Conservation (phyloP, 2,113 vertebrate species). For the Symphodus melops region DNA sequence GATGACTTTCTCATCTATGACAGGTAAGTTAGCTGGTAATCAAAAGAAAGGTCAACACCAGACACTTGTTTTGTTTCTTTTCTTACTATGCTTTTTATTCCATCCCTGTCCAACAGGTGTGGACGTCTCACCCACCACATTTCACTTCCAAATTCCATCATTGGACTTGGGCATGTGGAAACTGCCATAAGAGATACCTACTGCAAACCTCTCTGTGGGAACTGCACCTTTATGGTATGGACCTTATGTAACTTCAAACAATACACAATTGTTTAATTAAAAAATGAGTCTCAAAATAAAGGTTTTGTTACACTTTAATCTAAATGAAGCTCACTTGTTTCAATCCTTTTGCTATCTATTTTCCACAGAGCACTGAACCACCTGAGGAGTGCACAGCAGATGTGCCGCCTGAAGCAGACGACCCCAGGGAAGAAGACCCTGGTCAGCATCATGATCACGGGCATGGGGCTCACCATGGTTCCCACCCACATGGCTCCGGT, state of each 20-base stretch:
- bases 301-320: not conserved
- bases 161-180: conserved; percentile 87
- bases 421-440: conserved; percentile 41
- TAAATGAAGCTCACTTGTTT: not conserved
- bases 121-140: conserved; percentile 91
- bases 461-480: conserved; percentile 4
- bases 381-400: conserved; percentile 67
- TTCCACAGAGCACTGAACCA: conserved; percentile 55
- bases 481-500: not conserved
- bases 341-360: not conserved
- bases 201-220: conserved; percentile 88
- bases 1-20: conserved; percentile 96
- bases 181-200: conserved; percentile 88
- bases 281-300: not conserved
- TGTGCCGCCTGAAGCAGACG: conserved; percentile 46
- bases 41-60: not conserved
- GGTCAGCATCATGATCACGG: conserved; percentile 4
- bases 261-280: not conserved
- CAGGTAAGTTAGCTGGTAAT: conserved; percentile 81
- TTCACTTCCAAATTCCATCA: conserved; percentile 88
- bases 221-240: conserved; percentile 87
- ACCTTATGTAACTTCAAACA: not conserved
- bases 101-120: conserved; percentile 86
- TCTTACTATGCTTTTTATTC: not conserved
- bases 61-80: not conserved